Percentiles rank a stretch among this genome's conserved stretches.
phyloP scores from a whole-genome alignment of 2,888 invertebrate genomes.

The Xestia c-nigrum region DNA sequence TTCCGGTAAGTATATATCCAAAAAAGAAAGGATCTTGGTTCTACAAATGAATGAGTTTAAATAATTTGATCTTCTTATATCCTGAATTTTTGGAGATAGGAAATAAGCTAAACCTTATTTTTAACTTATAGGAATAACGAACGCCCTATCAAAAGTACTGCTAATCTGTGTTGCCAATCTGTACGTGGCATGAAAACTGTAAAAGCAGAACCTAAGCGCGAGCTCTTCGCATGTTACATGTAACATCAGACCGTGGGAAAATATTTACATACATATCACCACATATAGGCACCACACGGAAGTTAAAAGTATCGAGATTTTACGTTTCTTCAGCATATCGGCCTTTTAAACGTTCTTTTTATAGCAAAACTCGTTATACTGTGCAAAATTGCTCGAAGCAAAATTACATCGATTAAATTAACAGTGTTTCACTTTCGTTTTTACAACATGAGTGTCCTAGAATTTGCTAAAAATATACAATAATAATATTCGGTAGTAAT shows the following conservation, averaged over 20 bases:
- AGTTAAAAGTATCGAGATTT: conserved; percentile 13
- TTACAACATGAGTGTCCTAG: conserved; percentile 33
- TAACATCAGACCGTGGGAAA: conserved; percentile 46
- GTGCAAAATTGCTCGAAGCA: conserved; percentile 24
- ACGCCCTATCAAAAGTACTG: neutral
- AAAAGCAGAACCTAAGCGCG: conserved; percentile 23
- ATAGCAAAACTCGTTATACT: conserved; percentile 21
- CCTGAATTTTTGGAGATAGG: neutral
- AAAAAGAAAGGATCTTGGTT: neutral
- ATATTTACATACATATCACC: conserved; percentile 20
- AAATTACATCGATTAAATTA: conserved; percentile 26
- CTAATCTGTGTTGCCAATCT: conserved; percentile 9
- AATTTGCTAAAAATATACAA: conserved; percentile 27
- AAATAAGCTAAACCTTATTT: neutral
- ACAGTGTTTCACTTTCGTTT: conserved; percentile 33
- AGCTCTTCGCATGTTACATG: conserved; percentile 18
- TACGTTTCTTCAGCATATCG: conserved; percentile 15
- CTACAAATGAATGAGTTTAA: neutral
- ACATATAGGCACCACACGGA: conserved; percentile 17
- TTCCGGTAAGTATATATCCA: neutral
- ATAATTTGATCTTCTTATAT: neutral
- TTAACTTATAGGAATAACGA: neutral
- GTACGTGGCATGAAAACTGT: conserved; percentile 31
- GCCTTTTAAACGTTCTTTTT: conserved; percentile 39
- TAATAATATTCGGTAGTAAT: neutral